A percentile compares a stretch with the other conserved stretches of the same genome.
Evolutionary conservation across 2,888 invertebrate genomes (phyloP).

Genomic region (Neoaliturus tenellus): DNA sequence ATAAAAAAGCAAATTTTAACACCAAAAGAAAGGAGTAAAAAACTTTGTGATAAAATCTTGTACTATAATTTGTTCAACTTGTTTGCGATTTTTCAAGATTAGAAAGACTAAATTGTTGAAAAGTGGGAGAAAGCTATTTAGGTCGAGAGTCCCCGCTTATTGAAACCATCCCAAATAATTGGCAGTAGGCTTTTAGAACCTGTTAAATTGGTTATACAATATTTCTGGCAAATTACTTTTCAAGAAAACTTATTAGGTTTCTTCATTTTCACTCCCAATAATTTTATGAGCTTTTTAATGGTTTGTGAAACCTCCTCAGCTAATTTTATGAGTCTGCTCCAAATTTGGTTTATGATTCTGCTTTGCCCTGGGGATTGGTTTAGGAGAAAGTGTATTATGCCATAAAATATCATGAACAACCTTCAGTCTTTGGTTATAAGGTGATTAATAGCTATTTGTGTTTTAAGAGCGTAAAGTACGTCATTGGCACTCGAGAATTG

Average conservation of each 20-base stretch:
- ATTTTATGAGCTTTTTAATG: not conserved
- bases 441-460: too few relatives aligned
- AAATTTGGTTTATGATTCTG: not conserved
- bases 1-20: too few relatives aligned
- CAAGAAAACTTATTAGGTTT: not conserved
- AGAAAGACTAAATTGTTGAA: too few relatives aligned
- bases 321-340: not conserved
- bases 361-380: not conserved
- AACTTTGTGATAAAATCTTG: too few relatives aligned
- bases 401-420: too few relatives aligned
- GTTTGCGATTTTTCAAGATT: not conserved
- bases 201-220: not conserved
- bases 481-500: too few relatives aligned
- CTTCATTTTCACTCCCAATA: not conserved
- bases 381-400: too few relatives aligned
- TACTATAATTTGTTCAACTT: too few relatives aligned
- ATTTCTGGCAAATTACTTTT: slow-evolving; percentile 26
- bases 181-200: not conserved
- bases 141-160: not conserved
- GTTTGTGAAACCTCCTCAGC: not conserved
- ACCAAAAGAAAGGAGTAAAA: too few relatives aligned
- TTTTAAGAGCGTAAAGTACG: too few relatives aligned
- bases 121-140: not conserved
- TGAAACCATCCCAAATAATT: not conserved
- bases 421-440: too few relatives aligned